Conservation (phyloP, 2,113 vertebrate genomes). For the Nycticebus coucang region DNA sequence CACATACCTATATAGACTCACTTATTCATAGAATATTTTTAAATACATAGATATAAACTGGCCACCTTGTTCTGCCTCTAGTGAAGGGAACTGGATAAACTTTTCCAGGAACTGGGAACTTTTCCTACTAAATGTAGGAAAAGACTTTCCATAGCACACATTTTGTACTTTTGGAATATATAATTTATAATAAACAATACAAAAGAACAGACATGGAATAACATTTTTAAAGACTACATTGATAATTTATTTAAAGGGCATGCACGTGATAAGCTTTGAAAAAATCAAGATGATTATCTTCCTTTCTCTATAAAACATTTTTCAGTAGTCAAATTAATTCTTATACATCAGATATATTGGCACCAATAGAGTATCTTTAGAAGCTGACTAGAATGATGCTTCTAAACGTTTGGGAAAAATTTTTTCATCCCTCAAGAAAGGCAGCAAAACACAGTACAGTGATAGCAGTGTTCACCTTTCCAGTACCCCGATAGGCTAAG, state of each 20-base stretch:
- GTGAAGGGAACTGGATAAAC: not conserved
- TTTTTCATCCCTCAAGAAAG: not conserved
- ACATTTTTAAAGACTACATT: not conserved
- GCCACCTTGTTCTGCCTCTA: not conserved
- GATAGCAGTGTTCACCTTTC: not conserved
- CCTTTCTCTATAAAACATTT: not conserved
- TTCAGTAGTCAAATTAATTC: not conserved
- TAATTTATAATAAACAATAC: not conserved
- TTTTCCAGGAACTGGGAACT: too few relatives aligned
- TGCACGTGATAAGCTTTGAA: not conserved
- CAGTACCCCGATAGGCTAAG: accelerated
- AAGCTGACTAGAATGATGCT: not conserved
- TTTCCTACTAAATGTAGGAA: not conserved
- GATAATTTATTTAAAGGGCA: not conserved
- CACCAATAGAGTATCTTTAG: not conserved
- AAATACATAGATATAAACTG: not conserved
- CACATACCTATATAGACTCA: not conserved
- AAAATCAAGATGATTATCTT: not conserved
- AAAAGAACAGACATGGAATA: not conserved
- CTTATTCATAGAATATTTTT: not conserved
- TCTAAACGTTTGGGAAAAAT: not conserved
- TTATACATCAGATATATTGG: not conserved
- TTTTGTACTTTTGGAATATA: not conserved
- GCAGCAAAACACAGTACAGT: not conserved
- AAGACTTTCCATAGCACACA: not conserved